Evolutionary conservation across 2,797 vertebrate genomes (phyloP).

Genomic region (Petrocephalus sullivani): DNA sequence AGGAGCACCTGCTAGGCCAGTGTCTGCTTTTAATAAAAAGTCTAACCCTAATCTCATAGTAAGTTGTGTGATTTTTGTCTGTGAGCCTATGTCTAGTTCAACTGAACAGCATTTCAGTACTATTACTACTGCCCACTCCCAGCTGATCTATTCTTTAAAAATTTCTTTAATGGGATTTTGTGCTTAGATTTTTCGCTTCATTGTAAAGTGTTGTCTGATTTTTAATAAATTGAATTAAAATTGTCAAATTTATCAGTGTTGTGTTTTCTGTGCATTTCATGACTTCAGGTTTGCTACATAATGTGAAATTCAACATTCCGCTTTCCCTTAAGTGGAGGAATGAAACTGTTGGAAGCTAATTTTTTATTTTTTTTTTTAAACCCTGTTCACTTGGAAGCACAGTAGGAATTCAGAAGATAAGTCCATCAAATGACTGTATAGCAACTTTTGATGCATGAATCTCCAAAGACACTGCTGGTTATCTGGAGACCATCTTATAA

Average conservation of each 20-base stretch:
- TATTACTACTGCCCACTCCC: neutral
- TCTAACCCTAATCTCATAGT: constrained; percentile 19
- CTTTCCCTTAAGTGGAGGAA: neutral
- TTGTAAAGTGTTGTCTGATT: constrained; percentile 37
- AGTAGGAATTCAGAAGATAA: neutral
- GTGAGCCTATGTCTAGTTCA: constrained; percentile 10
- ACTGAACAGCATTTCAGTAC: constrained; percentile 11
- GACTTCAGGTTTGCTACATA: neutral
- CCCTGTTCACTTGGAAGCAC: neutral
- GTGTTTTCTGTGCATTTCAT: neutral
- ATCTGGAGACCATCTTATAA: neutral
- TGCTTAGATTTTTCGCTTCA: constrained; percentile 34
- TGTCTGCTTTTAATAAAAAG: constrained; percentile 27
- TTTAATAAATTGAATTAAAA: constrained; percentile 55
- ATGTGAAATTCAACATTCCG: neutral
- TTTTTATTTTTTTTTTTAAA: neutral
- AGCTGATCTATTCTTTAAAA: constrained; percentile 25
- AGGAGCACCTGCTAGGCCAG: constrained; percentile 21
- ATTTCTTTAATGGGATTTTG: constrained; percentile 35
- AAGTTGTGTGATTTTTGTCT: constrained; percentile 3
- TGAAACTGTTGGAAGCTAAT: too few species aligned
- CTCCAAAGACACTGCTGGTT: neutral
- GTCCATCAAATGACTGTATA: neutral
- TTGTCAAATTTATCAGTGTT: constrained; percentile 30
- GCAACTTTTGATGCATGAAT: neutral